Evolutionary conservation across 64 coral and sea anemone genomes (phyloP), one percentile per base, ranked within the genome.

Genomic region (Stylophora pistillata): DNA sequence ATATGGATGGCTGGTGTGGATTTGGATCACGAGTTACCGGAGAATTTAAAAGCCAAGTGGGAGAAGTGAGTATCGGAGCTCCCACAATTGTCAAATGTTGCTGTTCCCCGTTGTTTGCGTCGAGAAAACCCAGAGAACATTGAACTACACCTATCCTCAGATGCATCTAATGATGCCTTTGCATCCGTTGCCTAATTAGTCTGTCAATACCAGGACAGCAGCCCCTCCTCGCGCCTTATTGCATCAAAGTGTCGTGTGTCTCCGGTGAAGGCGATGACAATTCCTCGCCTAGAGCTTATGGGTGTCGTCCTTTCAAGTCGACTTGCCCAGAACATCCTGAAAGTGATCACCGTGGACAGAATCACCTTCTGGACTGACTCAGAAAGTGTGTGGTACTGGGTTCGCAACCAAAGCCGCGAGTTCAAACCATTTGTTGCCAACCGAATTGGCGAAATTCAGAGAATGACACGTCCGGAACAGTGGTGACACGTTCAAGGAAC

Each of bases 381-480:
- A 64, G 82, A 79, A 11, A 89, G 72, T 30, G 89, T 91, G n/a
- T 74, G 74, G 71, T 91, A 58, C 58, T 91, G 81, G 73, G 47
- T 77, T 5, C 56, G 37, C 31, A 78, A 86, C 32, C 72, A 78
- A 78, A 86, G 80, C 62, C 52, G 60, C 11, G 77, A 86, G 56
- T 90, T 89, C 73, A 94, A 94, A 68, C 74, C 85, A 15, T 91
- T 95, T 85, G 85, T 91, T 47, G 88, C 83, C 30, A 88, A 88
- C 20, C 69, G 82, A 77, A 64, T 86, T 56, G 59, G 78, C 27
- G 71, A 91, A 84, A 73, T 90, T 60, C 78, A 90, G 14, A 9
- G 37, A 76, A 92, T 32, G 18, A 25, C 41, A 86, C 41, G 57
- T 89, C 26, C 89, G 74, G 31, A 55, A 1, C 86, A 87, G 56